Evolutionary conservation across 2,113 vertebrate species (phyloP), one percentile per base, ranked within the genome.

Genomic region (Nipponia nippon): DNA sequence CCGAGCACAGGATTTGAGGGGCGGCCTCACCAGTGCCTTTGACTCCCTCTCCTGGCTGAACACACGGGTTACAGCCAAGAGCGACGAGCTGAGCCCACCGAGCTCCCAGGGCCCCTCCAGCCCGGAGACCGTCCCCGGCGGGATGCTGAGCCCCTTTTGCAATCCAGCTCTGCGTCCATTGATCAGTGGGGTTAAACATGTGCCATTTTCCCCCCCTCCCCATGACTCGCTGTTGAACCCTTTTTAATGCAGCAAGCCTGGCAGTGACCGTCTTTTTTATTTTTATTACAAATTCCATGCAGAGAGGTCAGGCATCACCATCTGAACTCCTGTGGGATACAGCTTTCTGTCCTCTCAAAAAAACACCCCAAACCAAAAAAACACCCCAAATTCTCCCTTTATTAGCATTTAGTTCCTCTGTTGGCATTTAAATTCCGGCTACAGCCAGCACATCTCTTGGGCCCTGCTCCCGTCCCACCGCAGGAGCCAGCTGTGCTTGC

Each of bases 31-130:
- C 38, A 38, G 38, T 38, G 38, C 38, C 88, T 76, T 58, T 52
- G 95, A 26, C 95, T 97, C 97, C 96, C 97, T 97, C 97, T 96
- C 56, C 93, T 89, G 97, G 92, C 63, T 49, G 62, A 47, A 70
- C 69, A 12, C 32, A 11, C 52, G 3, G 53, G 10, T 29, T 78
- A 69, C 91, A 93, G 46, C 36, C 67, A 19, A 9, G 34, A 59
- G 55, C 5, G 18, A 21, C 13, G 30, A n/a, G 30, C 30, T 62
- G 52, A 38, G 21, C 42, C 3, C 27, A 29, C 16, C 0, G 7
- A 2, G n/a, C 50, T 15, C 20, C 4, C 7, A 0, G 36, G 22
- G 56, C 55, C 81, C 8, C 23, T 7, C 9, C 47, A 34, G 47
- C 19, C 16, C 2, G 27, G 27, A 17, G 11, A 14, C 32, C 21